A percentile compares a stretch with the other conserved stretches of the same genome.
Evolutionary conservation across 2,113 vertebrate species (phyloP).

Genomic region (Charadrius vociferus): DNA sequence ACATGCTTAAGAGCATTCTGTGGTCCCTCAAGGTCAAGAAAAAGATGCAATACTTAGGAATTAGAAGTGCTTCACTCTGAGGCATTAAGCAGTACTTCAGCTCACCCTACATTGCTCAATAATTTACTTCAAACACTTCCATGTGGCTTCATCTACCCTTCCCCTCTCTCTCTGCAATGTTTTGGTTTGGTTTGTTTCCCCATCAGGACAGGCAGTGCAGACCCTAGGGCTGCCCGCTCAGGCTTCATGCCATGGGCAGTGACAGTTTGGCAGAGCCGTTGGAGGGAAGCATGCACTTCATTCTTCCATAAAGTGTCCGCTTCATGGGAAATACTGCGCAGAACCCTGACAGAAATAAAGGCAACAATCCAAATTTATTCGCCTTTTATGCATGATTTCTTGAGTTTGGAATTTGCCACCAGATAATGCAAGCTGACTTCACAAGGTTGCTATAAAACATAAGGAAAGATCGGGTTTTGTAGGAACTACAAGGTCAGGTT

Average conservation of each 20-base stretch:
- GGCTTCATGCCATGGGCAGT: not conserved
- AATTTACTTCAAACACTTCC: not conserved
- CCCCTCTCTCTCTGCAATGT: not conserved
- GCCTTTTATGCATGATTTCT: not conserved
- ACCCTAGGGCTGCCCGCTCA: not conserved
- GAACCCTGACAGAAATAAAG: not conserved
- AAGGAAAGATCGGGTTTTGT: not conserved
- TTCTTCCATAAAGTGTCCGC: not conserved
- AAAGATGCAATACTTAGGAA: not conserved
- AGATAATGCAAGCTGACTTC: not conserved
- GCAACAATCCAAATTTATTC: not conserved
- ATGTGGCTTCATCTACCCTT: not conserved
- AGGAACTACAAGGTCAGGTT: not conserved
- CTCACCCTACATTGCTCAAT: not conserved
- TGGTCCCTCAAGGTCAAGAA: slow-evolving; percentile 19
- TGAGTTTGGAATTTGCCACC: not conserved
- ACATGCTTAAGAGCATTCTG: not conserved
- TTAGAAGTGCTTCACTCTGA: not conserved
- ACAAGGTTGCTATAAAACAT: not conserved
- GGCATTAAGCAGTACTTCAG: not conserved
- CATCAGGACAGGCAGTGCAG: not conserved
- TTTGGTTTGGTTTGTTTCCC: not conserved
- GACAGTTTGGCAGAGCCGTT: not conserved
- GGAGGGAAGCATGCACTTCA: not conserved
- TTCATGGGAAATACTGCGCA: not conserved